A percentile compares a stretch with the other conserved stretches of the same genome.
Conservation (phyloP, 2,113 vertebrate species). For the Apus apus region DNA sequence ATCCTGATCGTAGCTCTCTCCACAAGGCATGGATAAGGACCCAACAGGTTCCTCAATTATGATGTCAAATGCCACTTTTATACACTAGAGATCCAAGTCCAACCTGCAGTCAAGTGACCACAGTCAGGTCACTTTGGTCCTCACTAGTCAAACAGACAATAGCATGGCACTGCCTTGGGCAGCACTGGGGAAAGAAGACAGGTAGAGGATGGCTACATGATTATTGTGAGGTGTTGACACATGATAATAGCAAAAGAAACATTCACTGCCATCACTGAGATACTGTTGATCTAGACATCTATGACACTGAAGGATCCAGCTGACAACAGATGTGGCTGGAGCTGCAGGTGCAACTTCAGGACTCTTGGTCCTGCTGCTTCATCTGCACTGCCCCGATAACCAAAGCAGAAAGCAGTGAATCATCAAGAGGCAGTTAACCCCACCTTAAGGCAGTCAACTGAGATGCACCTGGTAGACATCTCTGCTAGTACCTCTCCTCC, state of each 20-base stretch:
- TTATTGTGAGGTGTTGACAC: not conserved
- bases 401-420: not conserved
- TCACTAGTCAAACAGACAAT: rapidly evolving
- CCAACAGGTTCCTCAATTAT: not conserved
- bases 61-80: not conserved
- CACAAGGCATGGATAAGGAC: not conserved
- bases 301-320: not conserved
- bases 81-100: not conserved
- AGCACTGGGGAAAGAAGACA: not conserved
- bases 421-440: not conserved
- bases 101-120: not conserved
- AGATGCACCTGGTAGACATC: not conserved
- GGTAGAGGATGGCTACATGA: not conserved
- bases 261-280: not conserved
- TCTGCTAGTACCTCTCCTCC: not conserved
- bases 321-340: not conserved
- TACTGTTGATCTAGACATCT: not conserved
- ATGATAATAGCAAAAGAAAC: not conserved
- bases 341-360: not conserved
- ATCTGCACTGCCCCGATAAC: no score
- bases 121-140: not conserved
- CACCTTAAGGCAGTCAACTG: not conserved
- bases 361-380: not conserved
- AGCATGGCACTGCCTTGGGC: not conserved
- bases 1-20: not conserved